Conservation (phyloP, 2,797 vertebrate species). For the Pachyuromys duprasi region DNA sequence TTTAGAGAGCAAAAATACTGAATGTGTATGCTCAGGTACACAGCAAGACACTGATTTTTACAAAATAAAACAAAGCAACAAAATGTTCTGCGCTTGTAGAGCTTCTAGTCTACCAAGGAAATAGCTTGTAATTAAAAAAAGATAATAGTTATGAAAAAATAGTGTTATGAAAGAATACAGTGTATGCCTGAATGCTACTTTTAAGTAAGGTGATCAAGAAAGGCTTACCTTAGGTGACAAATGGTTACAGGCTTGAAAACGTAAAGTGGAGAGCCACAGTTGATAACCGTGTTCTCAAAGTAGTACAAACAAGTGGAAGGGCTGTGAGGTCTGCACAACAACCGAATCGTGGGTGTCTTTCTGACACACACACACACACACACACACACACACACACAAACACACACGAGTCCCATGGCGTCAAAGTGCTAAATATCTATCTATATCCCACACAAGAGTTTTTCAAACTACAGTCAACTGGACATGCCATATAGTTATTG, state of each 20-base stretch:
- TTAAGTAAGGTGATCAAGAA: neutral
- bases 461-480: neutral
- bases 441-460: neutral
- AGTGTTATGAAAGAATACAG: neutral
- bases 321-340: neutral
- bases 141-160: neutral
- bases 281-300: neutral
- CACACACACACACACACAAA: neutral
- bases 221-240: neutral
- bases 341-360: neutral
- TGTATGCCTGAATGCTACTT: neutral
- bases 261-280: neutral
- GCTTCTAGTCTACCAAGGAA: slow-evolving; percentile 16
- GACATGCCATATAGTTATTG: neutral
- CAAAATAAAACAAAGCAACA: slow-evolving; percentile 18
- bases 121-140: neutral
- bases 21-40: neutral
- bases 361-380: too few species aligned
- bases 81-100: neutral
- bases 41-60: neutral
- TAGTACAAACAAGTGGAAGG: neutral
- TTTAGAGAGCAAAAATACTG: neutral
- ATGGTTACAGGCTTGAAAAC: neutral
- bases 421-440: slow-evolving; percentile 20
- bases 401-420: neutral